These are phyloP conservation scores for Syrphus vitripennis DNA, from an alignment of 2,888 invertebrate species.

Conservation along the genomic window DNA sequence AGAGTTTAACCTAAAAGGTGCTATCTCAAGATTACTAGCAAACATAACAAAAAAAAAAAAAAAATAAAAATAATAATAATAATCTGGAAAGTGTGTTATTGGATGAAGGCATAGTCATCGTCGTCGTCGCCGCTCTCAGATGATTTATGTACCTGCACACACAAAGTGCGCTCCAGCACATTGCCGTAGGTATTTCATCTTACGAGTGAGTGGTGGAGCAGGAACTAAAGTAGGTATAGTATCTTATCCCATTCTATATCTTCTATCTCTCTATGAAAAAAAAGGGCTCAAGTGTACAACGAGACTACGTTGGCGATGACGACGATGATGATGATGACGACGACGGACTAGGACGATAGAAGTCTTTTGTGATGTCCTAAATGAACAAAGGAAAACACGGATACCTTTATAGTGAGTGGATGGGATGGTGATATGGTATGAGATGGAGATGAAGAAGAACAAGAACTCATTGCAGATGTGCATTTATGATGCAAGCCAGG, in stretches of 20 bases:
- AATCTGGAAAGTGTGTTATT: conserved; percentile 49
- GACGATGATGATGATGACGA: conserved; percentile 4
- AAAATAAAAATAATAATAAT: conserved; percentile 47
- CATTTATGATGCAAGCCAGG: conserved; percentile 65
- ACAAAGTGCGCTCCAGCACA: conserved; percentile 63
- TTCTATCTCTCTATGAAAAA: conserved; percentile 47
- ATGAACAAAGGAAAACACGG: conserved; percentile 60
- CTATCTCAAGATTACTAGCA: conserved; percentile 62
- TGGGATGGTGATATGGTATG: background rate
- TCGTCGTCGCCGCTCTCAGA: conserved; percentile 36
- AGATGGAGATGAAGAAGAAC: background rate
- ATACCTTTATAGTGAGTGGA: background rate
- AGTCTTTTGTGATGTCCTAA: conserved; percentile 32
- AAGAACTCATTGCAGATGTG: conserved; percentile 53
- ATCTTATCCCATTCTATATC: conserved; percentile 29
- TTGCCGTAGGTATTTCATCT: conserved; percentile 69
- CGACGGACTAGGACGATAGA: conserved; percentile 5
- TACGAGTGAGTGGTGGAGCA: conserved; percentile 12
- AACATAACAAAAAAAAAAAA: conserved; percentile 13
- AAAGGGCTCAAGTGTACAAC: conserved; percentile 43
- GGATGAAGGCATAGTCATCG: conserved; percentile 8
- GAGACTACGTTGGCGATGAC: conserved; percentile 8
- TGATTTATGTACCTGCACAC: conserved; percentile 71
- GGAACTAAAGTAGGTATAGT: conserved; percentile 46
- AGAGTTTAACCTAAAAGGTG: conserved; percentile 59